Base-by-base conservation (phyloP, 2,797 vertebrate genomes). In the Hyperoplus immaculatus region DNA sequence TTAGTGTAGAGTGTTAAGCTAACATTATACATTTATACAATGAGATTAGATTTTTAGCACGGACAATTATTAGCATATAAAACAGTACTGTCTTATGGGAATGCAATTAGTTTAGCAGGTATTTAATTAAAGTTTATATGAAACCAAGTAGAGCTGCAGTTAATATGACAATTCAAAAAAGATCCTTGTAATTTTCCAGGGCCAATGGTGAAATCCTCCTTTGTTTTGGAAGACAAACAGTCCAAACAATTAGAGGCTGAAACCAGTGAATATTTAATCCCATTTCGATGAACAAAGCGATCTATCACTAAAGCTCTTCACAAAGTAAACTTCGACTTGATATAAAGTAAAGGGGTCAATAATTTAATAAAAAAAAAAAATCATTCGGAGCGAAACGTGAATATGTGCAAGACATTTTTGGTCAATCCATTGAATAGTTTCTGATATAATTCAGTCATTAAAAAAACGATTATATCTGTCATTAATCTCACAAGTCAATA, bases 401-500 rank as follows among this genome's bases (percentile, higher is more conserved):
- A 59, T 36, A 0, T 13, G 1, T 13, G 15, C 18, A 18, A 3
- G 3, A 12, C 0, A 15, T 16, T 57, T 57, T 14, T 41, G n/a
- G 8, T 11, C 6, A 9, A 49, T 18, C 45, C 29, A 69, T 49
- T 29, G 4, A 8, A 42, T 6, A 41, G 42, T 4, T 57, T 11
- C 11, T 53, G 38, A 56, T 47, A 38, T 10, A 62, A 51, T 57
- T 55, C 8, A 36, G 18, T 45, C 2, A 1, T n/a, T 16, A 55
- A 53, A 62, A 72, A 63, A 10, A n/a, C 38, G n/a, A 50, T 50
- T 15, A 5, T 69, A 43, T 72, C 41, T 8, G 13, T 56, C 65
- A 86, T 80, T 81, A 86, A 82, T 80, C 60, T 65, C 56, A 50
- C 72, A 68, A 64, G 57, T 82, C 74, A 83, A 80, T 76, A 75